Evolutionary conservation across 2,113 vertebrate species (phyloP).

Genomic region (Pogona vitticeps): DNA sequence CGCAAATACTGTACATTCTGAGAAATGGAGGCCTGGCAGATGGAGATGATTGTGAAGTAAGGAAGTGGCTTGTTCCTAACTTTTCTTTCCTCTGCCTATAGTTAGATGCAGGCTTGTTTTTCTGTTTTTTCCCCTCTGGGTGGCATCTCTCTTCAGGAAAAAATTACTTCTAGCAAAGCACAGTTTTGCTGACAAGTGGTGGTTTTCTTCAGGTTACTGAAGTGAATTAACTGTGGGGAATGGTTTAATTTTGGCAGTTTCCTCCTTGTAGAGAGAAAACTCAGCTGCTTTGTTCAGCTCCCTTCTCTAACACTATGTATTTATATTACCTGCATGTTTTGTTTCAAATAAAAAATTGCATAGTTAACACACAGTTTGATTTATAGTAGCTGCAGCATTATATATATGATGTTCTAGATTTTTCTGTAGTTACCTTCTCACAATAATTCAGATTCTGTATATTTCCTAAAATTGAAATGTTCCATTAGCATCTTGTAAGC

Average conservation of each 20-base stretch:
- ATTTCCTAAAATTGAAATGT: background rate
- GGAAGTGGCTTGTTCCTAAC: constrained; percentile 33
- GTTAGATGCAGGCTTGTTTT: constrained; percentile 1
- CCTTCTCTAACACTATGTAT: constrained; percentile 10
- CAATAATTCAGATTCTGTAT: background rate
- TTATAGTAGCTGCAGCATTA: constrained; percentile 30
- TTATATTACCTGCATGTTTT: background rate
- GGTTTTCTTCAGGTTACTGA: constrained; percentile 30
- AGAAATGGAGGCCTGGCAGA: constrained; percentile 4
- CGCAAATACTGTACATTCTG: too few relatives aligned
- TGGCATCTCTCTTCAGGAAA: constrained; percentile 69
- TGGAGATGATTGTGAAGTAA: background rate
- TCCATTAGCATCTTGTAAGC: background rate
- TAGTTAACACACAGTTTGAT: constrained; percentile 2
- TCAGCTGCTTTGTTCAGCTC: constrained; percentile 10
- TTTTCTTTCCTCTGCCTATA: constrained; percentile 52
- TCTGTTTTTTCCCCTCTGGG: constrained; percentile 64
- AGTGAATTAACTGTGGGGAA: constrained; percentile 42
- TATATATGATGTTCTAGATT: constrained; percentile 16
- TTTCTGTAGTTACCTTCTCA: constrained; percentile 12
- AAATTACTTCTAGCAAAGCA: constrained; percentile 56
- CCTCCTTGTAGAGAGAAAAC: background rate
- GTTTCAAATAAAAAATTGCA: background rate
- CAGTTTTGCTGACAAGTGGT: constrained; percentile 46
- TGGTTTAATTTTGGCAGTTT: constrained; percentile 42